Evolutionary conservation across 1,140 invertebrate genomes (phyloP), one percentile per base, ranked within the genome.

Genomic region (Vollenhovia emeryi): DNA sequence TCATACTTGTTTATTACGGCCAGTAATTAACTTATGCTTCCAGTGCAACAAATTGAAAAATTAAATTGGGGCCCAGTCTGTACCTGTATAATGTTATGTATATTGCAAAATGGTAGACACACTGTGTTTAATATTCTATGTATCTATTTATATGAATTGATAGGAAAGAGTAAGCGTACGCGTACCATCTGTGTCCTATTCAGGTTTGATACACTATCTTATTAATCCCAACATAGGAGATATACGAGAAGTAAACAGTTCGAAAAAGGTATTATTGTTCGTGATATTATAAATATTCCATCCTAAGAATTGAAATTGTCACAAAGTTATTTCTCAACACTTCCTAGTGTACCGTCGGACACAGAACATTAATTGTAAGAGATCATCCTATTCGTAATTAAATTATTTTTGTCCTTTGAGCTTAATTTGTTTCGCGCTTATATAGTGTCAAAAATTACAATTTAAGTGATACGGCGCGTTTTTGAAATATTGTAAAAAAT

Each of bases 71-170:
- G 66, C 64, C 68, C 86, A 85, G 79, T 88, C 78, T 85, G 83
- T 89, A 90, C 83, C 85, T 90, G 89, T 90, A 91, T 86, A 91
- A 86, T 91, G 86, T 91, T 91, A 85, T 91, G 84, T 91, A 91
- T 73, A 91, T 87, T 91, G 50, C 57, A 66, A 90, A 86, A 74
- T 62, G 68, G 59, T 86, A 86, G 83, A 57, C 84, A 89, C 84
- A 86, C 80, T 82, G 76, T 89, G 87, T 91, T 91, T 88, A 89
- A 84, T 91, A 91, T 78, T 91, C 68, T 86, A 91, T 86, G 83
- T 90, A 91, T 48, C 89, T 90, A 91, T 91, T 90, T 91, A 90
- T 88, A 86, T 83, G 84, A 88, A 87, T 86, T 69, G 45, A 64
- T 89, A 64, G 76, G 55, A 71, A 79, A 55, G 60, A 75, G 55